phyloP scores from a whole-genome alignment of 1,140 invertebrate genomes.

The Lineus longissimus region DNA sequence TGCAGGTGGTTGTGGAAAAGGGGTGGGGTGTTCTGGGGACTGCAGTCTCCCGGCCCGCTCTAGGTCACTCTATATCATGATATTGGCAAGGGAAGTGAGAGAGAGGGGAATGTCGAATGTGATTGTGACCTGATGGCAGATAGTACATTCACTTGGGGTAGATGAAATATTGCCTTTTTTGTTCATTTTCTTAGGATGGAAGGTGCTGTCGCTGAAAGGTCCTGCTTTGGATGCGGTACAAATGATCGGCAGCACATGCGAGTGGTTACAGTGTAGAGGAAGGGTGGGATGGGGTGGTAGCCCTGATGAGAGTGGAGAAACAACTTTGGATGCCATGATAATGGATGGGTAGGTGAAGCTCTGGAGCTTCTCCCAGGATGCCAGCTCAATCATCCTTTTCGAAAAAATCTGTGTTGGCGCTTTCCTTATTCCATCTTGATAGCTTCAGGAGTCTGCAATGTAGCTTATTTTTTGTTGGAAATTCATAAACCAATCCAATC shows the following conservation, averaged over 20 bases:
- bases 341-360: slow-evolving; percentile 83
- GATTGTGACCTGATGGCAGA: no score
- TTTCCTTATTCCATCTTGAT: neutral
- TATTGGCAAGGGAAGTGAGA: no score
- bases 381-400: neutral
- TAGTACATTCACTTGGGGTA: no score
- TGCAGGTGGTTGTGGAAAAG: no score
- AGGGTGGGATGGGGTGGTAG: slow-evolving; percentile 92
- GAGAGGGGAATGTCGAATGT: no score
- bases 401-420: neutral
- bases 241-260: slow-evolving; percentile 74
- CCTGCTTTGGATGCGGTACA: slow-evolving; percentile 79
- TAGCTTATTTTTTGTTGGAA: no score
- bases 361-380: no score
- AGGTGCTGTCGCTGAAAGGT: slow-evolving; percentile 58
- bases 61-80: no score
- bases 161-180: no score
- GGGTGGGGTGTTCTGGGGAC: no score
- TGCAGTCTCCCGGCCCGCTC: no score
- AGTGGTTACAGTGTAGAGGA: slow-evolving; percentile 75
- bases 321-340: slow-evolving; percentile 89
- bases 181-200: slow-evolving; percentile 75
- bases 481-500: no score
- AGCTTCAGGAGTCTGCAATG: neutral
- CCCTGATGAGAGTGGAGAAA: slow-evolving; percentile 92